Percentiles rank a stretch among this genome's conserved stretches.
These are phyloP conservation scores for Telmatochromis brachygnathus DNA, from an alignment of 2,113 vertebrate species.

Conservation along the genomic window DNA sequence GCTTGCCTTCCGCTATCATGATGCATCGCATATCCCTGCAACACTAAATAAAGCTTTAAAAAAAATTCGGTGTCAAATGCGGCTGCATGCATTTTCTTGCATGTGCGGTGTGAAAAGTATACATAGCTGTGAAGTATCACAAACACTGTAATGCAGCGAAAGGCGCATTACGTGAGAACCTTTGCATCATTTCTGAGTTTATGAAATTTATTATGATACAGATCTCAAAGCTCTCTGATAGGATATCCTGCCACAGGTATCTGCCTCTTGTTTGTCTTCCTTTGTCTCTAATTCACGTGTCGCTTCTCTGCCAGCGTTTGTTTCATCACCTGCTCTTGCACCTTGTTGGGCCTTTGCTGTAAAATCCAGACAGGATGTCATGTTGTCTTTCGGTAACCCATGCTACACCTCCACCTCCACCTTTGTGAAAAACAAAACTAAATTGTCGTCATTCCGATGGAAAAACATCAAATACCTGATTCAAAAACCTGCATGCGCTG, in stretches of 20 bases:
- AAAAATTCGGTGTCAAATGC: not conserved
- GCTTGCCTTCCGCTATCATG: not conserved
- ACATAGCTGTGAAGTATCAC: not conserved
- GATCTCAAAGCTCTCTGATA: not conserved
- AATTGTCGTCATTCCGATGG: not conserved
- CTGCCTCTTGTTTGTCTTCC: not conserved
- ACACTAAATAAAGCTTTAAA: not conserved
- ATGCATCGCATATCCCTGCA: not conserved
- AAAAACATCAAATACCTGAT: not conserved
- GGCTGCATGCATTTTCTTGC: not conserved
- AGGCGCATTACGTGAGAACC: not conserved
- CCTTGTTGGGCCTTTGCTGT: not conserved
- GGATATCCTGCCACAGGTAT: conserved; percentile 12
- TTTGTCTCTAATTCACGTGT: not conserved
- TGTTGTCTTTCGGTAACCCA: not conserved
- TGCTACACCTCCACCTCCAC: not conserved
- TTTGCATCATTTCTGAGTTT: not conserved
- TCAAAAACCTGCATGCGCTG: not conserved
- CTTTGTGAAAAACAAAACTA: not conserved
- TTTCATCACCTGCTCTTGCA: not conserved
- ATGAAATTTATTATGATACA: not conserved
- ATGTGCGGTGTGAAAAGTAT: not conserved
- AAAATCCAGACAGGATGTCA: conserved; percentile 35
- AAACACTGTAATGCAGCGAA: not conserved
- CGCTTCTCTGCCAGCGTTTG: not conserved